Evolutionary conservation across 2,888 invertebrate genomes (phyloP), one percentile per base, ranked within the genome.

Genomic region (Scaptodrosophila latifasciaeformis): DNA sequence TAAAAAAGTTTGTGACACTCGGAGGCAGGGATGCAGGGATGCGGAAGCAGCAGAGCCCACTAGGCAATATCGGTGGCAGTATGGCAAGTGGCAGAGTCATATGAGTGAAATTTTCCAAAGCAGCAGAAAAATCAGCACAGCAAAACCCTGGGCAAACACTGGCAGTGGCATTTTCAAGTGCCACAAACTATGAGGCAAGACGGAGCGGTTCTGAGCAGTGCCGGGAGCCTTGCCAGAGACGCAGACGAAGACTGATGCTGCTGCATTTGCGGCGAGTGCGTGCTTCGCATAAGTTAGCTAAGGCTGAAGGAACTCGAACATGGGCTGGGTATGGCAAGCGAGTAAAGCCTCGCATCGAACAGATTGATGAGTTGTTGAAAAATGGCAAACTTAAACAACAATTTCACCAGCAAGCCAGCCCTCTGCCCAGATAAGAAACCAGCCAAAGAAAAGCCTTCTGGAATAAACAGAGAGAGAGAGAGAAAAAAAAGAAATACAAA

Each of bases 341-440:
- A 56, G 62, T 54, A 51, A 57, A 62, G 59, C 77, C 57, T 59
- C 40, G 52, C 59, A 67, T 70, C 65, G 75, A 62, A 66, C 75
- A 75, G 81, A 75, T 75, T 75, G 81, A 75, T 75, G 75, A 75
- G 81, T 80, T 80, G 78, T 78, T 75, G 78, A 80, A 80, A 77
- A 75, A 74, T 70, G 64, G 75, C 71, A 75, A 75, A 80, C 75
- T 80, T 77, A 77, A 75, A 80, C 78, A 79, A 77, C 67, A 77
- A 75, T 72, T 77, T 62, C 18, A 44, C 61, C n/a, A n/a, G n/a
- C n/a, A n/a, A n/a, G n/a, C n/a, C n/a, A n/a, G n/a, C n/a, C n/a
- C n/a, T n/a, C n/a, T n/a, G 45, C 50, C 37, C 31, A 60, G 59
- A 61, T 56, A 60, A 42, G 47, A 34, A 34, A 34, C 34, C 15